Percentiles rank a stretch among this genome's conserved stretches.
phyloP scores from a whole-genome alignment of 2,888 invertebrate species.

The Myopa tessellatipennis region DNA sequence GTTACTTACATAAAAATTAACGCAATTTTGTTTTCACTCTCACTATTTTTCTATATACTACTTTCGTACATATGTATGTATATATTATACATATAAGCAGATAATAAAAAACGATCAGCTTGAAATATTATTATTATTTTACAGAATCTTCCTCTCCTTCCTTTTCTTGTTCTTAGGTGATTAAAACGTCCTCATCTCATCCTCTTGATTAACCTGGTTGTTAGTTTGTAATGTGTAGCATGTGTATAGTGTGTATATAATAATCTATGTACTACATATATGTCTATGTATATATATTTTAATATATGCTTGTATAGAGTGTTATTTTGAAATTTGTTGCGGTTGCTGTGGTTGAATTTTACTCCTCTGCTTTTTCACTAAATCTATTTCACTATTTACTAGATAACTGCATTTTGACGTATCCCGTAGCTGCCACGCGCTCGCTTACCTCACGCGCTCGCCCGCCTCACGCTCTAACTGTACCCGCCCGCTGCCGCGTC shows the following conservation, averaged over 20 bases:
- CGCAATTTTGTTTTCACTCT: constrained; percentile 2
- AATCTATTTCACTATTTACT: constrained; percentile 40
- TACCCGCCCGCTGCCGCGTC: constrained; percentile 47
- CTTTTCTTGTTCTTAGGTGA: neutral
- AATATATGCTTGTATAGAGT: too few relatives aligned
- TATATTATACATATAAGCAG: neutral
- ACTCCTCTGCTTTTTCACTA: neutral
- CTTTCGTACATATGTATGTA: neutral
- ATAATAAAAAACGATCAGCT: constrained; percentile 5
- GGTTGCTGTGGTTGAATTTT: neutral
- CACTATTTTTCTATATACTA: constrained; percentile 24
- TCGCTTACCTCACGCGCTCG: constrained; percentile 11
- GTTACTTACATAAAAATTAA: constrained; percentile 29
- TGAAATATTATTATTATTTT: constrained; percentile 10
- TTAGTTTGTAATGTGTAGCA: neutral
- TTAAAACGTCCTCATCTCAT: neutral
- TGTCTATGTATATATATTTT: too few relatives aligned
- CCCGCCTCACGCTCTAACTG: constrained; percentile 35
- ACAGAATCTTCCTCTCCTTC: neutral
- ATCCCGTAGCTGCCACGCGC: constrained; percentile 41
- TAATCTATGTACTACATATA: too few relatives aligned
- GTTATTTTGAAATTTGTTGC: too few relatives aligned
- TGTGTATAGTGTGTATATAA: too few relatives aligned
- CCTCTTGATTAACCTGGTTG: neutral
- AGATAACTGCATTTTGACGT: constrained; percentile 45